Percentiles rank a stretch among this genome's conserved stretches.
Conservation (phyloP, 2,113 vertebrate species). For the Mustela nigripes region DNA sequence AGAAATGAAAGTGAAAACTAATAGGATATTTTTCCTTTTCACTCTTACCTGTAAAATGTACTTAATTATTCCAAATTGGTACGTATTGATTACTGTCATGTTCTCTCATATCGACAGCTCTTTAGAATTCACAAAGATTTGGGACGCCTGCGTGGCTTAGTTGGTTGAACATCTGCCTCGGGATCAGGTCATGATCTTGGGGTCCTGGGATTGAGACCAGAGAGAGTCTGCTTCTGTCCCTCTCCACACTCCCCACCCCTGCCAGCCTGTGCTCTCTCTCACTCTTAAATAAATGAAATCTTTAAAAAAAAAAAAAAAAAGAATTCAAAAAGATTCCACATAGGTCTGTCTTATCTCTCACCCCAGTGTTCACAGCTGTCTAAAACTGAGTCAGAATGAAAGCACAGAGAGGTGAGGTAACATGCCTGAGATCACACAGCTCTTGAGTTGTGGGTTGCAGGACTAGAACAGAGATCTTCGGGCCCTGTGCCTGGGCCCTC, state of each 20-base stretch:
- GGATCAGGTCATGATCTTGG: background rate
- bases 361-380: background rate
- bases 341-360: background rate
- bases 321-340: background rate
- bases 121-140: background rate
- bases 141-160: background rate
- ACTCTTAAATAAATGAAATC: background rate
- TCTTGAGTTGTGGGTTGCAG: background rate
- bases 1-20: slow-evolving; percentile 1
- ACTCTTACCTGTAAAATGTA: background rate
- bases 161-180: background rate
- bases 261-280: background rate
- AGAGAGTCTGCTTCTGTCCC: background rate
- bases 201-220: background rate
- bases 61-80: background rate
- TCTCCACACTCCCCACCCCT: too few species aligned
- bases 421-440: background rate
- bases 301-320: background rate
- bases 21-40: background rate
- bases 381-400: background rate
- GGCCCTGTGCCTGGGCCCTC: background rate
- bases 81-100: background rate
- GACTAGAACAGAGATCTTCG: background rate
- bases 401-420: background rate
- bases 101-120: accelerated